A percentile compares a stretch with the other conserved stretches of the same genome.
Evolutionary conservation across 2,797 vertebrate genomes (phyloP).

Genomic region (Psittacula echo): DNA sequence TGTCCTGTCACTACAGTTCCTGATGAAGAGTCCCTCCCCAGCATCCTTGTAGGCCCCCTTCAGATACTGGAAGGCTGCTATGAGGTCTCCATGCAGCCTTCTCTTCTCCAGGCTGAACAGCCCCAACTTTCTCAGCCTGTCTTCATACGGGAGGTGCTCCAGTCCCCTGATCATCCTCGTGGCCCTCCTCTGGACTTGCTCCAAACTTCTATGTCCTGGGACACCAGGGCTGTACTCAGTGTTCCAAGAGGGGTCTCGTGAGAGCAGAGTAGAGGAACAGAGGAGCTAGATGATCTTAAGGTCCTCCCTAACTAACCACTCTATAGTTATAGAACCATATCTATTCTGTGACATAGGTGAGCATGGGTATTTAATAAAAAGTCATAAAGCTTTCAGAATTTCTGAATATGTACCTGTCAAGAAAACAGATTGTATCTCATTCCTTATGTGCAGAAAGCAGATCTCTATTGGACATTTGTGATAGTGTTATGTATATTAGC

Average conservation of each 20-base stretch:
- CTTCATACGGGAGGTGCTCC: not conserved
- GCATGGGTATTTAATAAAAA: not conserved
- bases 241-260: not conserved
- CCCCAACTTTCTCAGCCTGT: too few relatives aligned
- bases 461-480: not conserved
- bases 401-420: not conserved
- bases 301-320: not conserved
- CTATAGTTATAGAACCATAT: not conserved
- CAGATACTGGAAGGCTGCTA: too few relatives aligned
- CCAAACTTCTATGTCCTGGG: not conserved
- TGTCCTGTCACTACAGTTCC: too few relatives aligned
- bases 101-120: too few relatives aligned
- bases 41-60: too few relatives aligned
- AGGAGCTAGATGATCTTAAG: not conserved
- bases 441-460: not conserved
- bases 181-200: not conserved
- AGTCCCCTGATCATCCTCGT: not conserved
- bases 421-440: not conserved
- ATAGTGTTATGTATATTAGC: fast-evolving
- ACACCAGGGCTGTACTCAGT: not conserved
- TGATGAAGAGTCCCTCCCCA: too few relatives aligned
- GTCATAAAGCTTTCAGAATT: not conserved
- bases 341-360: not conserved
- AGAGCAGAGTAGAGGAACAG: not conserved
- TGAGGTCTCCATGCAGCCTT: too few relatives aligned